phyloP scores from a whole-genome alignment of 2,888 invertebrate genomes.

The Brachycybe producta region DNA sequence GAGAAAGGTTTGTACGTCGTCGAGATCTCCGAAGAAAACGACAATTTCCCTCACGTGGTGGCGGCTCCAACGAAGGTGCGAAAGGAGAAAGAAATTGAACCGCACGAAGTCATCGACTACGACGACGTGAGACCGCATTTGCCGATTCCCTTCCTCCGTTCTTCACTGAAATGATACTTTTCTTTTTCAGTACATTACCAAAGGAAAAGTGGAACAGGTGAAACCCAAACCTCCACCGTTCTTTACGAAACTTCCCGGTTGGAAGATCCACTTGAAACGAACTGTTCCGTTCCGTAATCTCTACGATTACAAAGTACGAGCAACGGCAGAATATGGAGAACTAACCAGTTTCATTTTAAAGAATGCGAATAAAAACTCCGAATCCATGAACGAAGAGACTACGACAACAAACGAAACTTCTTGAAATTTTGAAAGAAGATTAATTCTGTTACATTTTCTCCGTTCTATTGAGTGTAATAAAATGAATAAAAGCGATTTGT shows the following conservation, averaged over 20 bases:
- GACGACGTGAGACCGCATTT: conserved; percentile 27
- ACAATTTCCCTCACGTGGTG: conserved; percentile 61
- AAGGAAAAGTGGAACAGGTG: conserved; percentile 22
- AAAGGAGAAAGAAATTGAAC: conserved; percentile 46
- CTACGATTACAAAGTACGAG: conserved; percentile 47
- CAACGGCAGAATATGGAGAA: conserved; percentile 56
- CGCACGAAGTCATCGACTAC: conserved; percentile 41
- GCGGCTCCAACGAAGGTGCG: conserved; percentile 58
- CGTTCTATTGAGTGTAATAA: no score
- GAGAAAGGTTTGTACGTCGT: conserved; percentile 80
- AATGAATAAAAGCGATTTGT: no score
- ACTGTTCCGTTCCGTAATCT: conserved; percentile 57
- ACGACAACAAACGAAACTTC: no score
- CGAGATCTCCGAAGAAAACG: conserved; percentile 61
- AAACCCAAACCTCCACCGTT: conserved; percentile 43
- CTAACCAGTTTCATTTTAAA: conserved; percentile 48
- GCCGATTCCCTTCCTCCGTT: not conserved
- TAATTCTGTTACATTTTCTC: no score
- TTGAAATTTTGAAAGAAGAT: no score
- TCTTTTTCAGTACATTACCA: conserved; percentile 16
- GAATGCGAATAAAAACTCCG: not conserved
- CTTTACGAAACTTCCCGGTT: conserved; percentile 51
- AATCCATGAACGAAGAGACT: no score
- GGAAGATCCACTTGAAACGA: conserved; percentile 50
- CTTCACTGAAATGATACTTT: conserved; percentile 2